Percentiles rank a stretch among this genome's conserved stretches.
These are phyloP conservation scores for Drosophila pseudotalamancana DNA, from an alignment of 2,888 invertebrate species.

Conservation along the genomic window DNA sequence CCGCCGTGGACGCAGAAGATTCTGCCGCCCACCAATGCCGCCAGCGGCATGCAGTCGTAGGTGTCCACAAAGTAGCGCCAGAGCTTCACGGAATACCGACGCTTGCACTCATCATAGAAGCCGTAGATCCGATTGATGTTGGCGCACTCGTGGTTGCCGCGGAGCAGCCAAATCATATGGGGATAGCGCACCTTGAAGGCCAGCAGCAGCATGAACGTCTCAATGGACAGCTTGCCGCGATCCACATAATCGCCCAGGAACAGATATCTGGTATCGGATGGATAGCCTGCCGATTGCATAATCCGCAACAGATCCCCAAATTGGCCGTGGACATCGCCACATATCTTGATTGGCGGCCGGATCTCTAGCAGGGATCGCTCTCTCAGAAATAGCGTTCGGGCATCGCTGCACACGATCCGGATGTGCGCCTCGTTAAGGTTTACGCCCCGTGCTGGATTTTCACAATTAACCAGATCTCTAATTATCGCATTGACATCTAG, in stretches of 20 bases:
- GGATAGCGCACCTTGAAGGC: constrained; percentile 99
- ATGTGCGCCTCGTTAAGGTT: constrained; percentile 99
- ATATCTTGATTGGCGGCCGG: constrained; percentile 99
- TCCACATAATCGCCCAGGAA: constrained; percentile 99
- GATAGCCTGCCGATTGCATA: constrained; percentile 99
- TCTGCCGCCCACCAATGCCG: constrained; percentile 93
- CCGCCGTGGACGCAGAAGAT: constrained; percentile 93
- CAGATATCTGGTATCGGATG: constrained; percentile 99
- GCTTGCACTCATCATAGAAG: constrained; percentile 98
- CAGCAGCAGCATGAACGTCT: constrained; percentile 97
- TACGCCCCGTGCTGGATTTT: constrained; percentile 85
- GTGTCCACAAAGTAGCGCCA: constrained; percentile 99
- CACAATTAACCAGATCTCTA: constrained; percentile 13
- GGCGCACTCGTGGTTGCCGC: constrained; percentile 99
- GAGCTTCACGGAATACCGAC: constrained; percentile 97
- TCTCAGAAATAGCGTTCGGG: constrained; percentile 98
- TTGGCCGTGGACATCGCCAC: constrained; percentile 99
- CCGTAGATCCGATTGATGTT: constrained; percentile 98
- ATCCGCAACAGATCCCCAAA: constrained; percentile 98
- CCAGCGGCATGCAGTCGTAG: constrained; percentile 99
- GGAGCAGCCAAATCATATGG: constrained; percentile 97
- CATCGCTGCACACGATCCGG: constrained; percentile 97
- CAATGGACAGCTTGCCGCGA: constrained; percentile 98
- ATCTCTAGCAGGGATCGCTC: constrained; percentile 98
- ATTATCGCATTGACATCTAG: constrained; percentile 37